Evolutionary conservation across 2,888 invertebrate species (phyloP), one percentile per base, ranked within the genome.

Genomic region (Rugalucina vietnamica): DNA sequence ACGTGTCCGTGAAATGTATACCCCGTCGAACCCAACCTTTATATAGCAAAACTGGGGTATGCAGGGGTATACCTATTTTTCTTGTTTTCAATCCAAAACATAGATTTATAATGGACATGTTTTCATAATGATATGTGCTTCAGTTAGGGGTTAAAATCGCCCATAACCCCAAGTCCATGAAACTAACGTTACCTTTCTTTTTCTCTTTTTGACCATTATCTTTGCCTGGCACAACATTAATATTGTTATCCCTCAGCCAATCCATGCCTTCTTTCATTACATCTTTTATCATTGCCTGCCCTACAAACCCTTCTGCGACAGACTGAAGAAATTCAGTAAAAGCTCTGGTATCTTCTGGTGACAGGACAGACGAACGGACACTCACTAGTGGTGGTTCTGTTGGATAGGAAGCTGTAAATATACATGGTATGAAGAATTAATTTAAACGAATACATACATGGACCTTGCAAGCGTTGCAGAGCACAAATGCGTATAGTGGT

Each of bases 401-500:
- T 37, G 93, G 93, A 75, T 93, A 93, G 4, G 82, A 76, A 14
- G 79, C 93, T 93, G 88, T 57, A 84, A n/a, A n/a, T n/a, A n/a
- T n/a, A n/a, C n/a, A n/a, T n/a, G n/a, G n/a, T n/a, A n/a, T n/a
- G n/a, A n/a, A n/a, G n/a, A n/a, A n/a, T n/a, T n/a, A n/a, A n/a
- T n/a, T n/a, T n/a, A n/a, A n/a, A n/a, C n/a, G n/a, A n/a, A n/a
- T n/a, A n/a, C n/a, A n/a, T n/a, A n/a, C n/a, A n/a, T n/a, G n/a
- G n/a, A n/a, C n/a, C n/a, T n/a, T n/a, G n/a, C n/a, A n/a, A n/a
- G n/a, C n/a, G n/a, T n/a, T n/a, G n/a, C n/a, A n/a, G n/a, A n/a
- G n/a, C n/a, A n/a, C n/a, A n/a, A n/a, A n/a, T n/a, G n/a, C n/a
- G n/a, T n/a, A n/a, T n/a, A n/a, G n/a, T n/a, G n/a, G n/a, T n/a